Evolutionary conservation across 2,888 invertebrate genomes (phyloP).

Genomic region (Drymonia ruficornis): DNA sequence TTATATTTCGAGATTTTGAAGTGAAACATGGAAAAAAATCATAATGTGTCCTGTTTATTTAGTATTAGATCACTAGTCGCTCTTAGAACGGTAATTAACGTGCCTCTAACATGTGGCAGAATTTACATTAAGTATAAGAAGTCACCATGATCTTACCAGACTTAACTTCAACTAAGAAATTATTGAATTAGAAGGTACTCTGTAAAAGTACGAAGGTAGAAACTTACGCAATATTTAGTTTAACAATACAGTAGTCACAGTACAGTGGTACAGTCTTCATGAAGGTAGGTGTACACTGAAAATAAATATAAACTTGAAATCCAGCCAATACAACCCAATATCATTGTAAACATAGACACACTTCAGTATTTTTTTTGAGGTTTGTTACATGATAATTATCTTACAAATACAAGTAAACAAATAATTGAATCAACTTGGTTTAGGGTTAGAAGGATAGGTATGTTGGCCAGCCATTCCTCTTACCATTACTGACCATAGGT

Average conservation of each 20-base stretch:
- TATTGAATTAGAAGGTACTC: background rate
- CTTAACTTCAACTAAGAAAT: background rate
- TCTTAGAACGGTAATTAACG: slow-evolving; percentile 1
- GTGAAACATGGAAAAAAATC: slow-evolving; percentile 30
- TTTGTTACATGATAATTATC: background rate
- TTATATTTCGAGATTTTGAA: slow-evolving; percentile 27
- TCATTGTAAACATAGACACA: background rate
- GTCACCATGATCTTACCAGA: background rate
- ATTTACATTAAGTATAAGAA: slow-evolving; percentile 7
- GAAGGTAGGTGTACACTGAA: background rate
- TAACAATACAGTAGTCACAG: background rate
- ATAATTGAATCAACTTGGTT: too few species aligned
- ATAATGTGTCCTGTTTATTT: slow-evolving; percentile 24
- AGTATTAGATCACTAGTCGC: slow-evolving; percentile 14
- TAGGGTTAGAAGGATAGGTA: too few species aligned
- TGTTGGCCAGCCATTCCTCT: too few species aligned
- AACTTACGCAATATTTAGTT: background rate
- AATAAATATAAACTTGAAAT: slow-evolving; percentile 5
- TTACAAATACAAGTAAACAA: background rate
- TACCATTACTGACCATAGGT: too few species aligned
- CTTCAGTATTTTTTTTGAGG: background rate
- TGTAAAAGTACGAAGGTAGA: background rate
- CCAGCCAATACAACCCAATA: slow-evolving; percentile 2
- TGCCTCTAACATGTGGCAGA: slow-evolving; percentile 8
- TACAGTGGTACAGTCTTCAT: background rate